These are phyloP conservation scores for Globia sparganii DNA, from an alignment of 2,888 invertebrate genomes.

Conservation along the genomic window DNA sequence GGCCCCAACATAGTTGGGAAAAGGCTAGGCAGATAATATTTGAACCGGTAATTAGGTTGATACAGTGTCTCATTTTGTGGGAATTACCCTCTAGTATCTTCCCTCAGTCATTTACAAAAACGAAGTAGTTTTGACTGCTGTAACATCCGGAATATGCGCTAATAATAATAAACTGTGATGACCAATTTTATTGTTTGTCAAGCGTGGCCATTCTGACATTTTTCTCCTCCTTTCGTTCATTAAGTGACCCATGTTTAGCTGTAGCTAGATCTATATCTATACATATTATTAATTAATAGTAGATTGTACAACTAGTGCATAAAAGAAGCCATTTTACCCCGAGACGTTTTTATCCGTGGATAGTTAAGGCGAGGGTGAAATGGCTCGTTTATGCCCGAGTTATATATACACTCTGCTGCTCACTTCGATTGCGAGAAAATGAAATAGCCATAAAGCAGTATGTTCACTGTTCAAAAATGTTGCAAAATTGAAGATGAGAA, in stretches of 20 bases:
- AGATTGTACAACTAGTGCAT: no score
- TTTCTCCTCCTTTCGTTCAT: background rate
- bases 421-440: no score
- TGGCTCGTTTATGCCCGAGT: no score
- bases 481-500: no score
- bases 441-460: no score
- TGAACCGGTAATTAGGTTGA: slow-evolving; percentile 36
- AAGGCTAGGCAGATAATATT: slow-evolving; percentile 4
- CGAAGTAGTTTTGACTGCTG: background rate
- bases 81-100: slow-evolving; percentile 13
- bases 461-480: no score
- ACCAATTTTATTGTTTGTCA: background rate
- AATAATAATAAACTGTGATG: background rate
- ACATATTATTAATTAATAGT: background rate
- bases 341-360: no score
- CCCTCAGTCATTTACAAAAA: background rate
- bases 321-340: no score
- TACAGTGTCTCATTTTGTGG: slow-evolving; percentile 12
- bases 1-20: no score
- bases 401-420: no score
- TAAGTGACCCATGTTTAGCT: background rate
- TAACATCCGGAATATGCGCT: background rate
- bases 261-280: background rate
- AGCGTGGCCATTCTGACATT: background rate
- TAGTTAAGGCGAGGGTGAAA: no score